Conservation (phyloP, 2,113 vertebrate species). For the Lonchura striata region DNA sequence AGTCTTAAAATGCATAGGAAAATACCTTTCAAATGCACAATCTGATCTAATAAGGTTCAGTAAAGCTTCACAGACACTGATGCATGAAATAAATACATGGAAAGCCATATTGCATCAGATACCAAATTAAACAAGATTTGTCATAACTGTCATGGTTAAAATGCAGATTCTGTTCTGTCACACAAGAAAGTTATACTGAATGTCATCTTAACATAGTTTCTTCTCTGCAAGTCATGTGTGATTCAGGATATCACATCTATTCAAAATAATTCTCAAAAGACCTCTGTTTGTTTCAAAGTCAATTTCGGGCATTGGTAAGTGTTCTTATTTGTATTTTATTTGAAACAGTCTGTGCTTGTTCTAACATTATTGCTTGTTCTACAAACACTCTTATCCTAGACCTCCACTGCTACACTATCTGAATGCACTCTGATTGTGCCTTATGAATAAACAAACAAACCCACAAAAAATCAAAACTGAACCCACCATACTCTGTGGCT, state of each 20-base stretch:
- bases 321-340: not conserved
- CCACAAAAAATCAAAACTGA: not conserved
- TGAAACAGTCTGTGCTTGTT: not conserved
- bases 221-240: not conserved
- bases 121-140: not conserved
- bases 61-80: not conserved
- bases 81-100: not conserved
- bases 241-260: not conserved
- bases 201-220: not conserved
- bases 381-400: not conserved
- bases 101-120: not conserved
- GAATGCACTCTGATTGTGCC: not conserved
- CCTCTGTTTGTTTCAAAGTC: not conserved
- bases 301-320: not conserved
- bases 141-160: not conserved
- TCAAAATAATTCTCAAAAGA: not conserved
- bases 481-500: not conserved
- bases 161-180: not conserved
- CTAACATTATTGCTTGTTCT: not conserved
- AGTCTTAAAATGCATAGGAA: not conserved
- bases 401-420: not conserved
- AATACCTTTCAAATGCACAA: conserved; percentile 35
- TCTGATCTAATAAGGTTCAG: conserved; percentile 34
- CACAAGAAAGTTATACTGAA: not conserved
- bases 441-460: not conserved